Conservation (phyloP, 2,888 invertebrate species). For the Nemoura dubitans region DNA sequence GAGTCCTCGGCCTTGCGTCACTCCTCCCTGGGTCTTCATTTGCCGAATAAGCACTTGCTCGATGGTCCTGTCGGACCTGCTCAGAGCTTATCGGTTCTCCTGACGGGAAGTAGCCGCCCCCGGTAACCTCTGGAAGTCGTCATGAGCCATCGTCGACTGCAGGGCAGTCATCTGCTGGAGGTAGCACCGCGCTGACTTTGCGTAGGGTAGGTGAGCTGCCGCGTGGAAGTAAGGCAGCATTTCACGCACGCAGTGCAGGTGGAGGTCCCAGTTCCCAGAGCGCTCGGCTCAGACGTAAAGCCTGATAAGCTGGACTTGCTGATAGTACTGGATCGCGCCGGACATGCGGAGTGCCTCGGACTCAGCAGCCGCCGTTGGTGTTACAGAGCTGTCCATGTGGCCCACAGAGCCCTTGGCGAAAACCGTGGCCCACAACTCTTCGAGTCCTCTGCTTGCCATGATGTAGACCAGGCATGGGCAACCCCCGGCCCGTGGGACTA, state of each 20-base stretch:
- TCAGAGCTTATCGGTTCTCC: slow-evolving; percentile 12
- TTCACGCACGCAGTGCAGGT: too few relatives aligned
- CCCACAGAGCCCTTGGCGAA: background rate
- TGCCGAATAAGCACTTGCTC: slow-evolving; percentile 26
- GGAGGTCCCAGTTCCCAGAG: slow-evolving; percentile 51
- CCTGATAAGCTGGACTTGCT: background rate
- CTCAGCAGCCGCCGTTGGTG: too few relatives aligned
- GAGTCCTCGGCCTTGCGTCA: too few relatives aligned
- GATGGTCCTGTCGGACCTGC: slow-evolving; percentile 33
- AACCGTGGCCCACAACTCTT: slow-evolving; percentile 1
- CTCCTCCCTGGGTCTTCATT: slow-evolving; percentile 3
- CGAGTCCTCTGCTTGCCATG: slow-evolving; percentile 31
- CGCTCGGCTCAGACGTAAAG: slow-evolving; percentile 49
- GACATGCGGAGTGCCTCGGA: too few relatives aligned
- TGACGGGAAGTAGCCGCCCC: slow-evolving; percentile 14
- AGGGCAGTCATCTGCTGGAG: background rate
- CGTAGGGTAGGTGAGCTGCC: too few relatives aligned
- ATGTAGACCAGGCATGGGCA: too few relatives aligned
- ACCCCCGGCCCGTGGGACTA: too few relatives aligned
- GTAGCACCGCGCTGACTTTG: too few relatives aligned
- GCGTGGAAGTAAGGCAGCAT: too few relatives aligned
- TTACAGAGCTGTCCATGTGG: background rate
- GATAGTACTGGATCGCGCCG: slow-evolving; percentile 35
- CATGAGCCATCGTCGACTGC: background rate
- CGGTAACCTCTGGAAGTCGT: too few relatives aligned